A percentile compares a stretch with the other conserved stretches of the same genome.
These are phyloP conservation scores for Rhea pennata DNA, from an alignment of 2,113 vertebrate genomes.

Conservation along the genomic window DNA sequence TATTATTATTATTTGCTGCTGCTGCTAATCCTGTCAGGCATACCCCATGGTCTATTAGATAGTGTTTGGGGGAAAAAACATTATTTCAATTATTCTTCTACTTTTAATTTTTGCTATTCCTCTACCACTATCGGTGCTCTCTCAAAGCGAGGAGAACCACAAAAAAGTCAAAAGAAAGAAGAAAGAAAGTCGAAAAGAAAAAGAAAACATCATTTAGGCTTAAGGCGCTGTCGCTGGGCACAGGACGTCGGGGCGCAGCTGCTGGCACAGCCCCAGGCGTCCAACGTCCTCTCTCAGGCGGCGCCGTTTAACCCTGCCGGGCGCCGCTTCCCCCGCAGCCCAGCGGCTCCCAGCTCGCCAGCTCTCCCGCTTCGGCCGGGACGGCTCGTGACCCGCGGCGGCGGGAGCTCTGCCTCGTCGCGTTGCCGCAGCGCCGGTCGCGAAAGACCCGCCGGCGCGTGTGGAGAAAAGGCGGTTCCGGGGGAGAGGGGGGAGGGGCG, in stretches of 20 bases:
- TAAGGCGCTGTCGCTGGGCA: no score
- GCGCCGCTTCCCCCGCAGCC: accelerated
- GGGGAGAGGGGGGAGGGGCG: no score
- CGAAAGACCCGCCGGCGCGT: neutral
- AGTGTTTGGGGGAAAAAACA: neutral
- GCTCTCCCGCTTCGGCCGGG: accelerated
- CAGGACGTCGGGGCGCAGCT: accelerated
- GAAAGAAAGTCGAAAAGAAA: no score
- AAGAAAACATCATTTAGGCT: neutral
- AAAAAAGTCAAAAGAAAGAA: neutral
- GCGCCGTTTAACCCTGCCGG: neutral
- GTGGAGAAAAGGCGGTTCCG: neutral
- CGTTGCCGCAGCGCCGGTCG: neutral
- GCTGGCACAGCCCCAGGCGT: neutral
- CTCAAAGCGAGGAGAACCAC: neutral
- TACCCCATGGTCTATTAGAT: no score
- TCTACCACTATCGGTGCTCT: neutral
- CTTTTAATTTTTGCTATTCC: neutral
- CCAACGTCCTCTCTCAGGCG: accelerated
- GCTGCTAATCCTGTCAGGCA: neutral
- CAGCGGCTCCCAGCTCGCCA: accelerated
- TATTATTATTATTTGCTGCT: neutral
- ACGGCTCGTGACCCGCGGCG: no score
- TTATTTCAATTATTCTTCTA: neutral
- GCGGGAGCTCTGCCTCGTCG: no score